These are phyloP conservation scores for Micropoecilia bifurca DNA, from an alignment of 2,797 vertebrate species.

Conservation along the genomic window DNA sequence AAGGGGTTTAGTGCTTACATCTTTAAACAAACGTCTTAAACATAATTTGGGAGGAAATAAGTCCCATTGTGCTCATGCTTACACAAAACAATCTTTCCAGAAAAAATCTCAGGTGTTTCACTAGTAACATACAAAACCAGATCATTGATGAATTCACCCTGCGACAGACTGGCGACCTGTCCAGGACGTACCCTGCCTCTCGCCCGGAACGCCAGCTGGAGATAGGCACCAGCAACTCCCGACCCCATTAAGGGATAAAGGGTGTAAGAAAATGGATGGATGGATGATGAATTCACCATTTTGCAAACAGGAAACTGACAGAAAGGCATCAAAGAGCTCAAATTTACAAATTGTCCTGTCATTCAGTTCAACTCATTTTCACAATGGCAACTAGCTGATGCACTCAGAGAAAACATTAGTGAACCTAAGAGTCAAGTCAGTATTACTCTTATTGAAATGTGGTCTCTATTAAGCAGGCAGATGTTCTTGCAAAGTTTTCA, in stretches of 20 bases:
- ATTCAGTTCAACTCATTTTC: neutral
- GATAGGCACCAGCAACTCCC: too few species aligned
- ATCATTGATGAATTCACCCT: neutral
- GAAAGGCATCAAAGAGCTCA: neutral
- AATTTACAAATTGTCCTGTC: neutral
- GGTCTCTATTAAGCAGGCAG: neutral
- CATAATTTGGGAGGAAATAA: neutral
- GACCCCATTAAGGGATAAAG: too few species aligned
- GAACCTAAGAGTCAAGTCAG: neutral
- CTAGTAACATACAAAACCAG: neutral
- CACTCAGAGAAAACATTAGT: neutral
- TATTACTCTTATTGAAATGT: neutral
- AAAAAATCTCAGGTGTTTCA: neutral
- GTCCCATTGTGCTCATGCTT: neutral
- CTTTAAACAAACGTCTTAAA: neutral
- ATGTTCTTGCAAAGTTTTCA: neutral
- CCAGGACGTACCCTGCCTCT: too few species aligned
- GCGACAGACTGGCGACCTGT: too few species aligned
- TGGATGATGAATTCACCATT: neutral
- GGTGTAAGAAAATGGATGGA: too few species aligned
- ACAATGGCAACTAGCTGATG: neutral
- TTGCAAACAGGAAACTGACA: neutral
- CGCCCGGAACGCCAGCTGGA: too few species aligned
- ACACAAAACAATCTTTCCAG: neutral
- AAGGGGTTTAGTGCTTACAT: neutral